Evolutionary conservation across 2,113 vertebrate species (phyloP).

Genomic region (Galbula dea): DNA sequence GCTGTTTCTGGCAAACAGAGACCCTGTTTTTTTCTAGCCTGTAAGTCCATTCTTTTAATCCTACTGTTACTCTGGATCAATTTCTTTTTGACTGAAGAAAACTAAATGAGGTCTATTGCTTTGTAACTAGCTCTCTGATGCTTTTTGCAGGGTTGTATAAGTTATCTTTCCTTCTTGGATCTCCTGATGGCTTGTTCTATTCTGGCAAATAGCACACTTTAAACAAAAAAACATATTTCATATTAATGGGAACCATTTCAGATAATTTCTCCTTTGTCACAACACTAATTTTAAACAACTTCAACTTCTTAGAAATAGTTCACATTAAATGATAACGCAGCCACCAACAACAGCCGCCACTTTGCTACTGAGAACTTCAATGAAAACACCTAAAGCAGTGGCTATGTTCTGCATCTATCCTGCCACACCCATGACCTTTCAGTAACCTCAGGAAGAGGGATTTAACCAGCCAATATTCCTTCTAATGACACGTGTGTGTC

Average conservation of each 20-base stretch:
- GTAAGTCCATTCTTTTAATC: neutral
- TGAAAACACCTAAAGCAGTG: neutral
- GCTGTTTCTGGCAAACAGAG: neutral
- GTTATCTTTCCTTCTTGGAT: neutral
- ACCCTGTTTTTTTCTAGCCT: neutral
- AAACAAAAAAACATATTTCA: neutral
- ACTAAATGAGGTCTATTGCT: neutral
- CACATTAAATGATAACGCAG: neutral
- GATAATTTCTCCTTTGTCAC: neutral
- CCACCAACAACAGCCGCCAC: accelerated
- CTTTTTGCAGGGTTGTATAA: neutral
- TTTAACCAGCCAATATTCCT: neutral
- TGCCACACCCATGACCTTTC: neutral
- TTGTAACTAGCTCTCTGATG: neutral
- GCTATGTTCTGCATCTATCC: neutral
- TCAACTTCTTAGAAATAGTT: neutral
- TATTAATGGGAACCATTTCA: neutral
- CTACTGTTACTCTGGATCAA: neutral
- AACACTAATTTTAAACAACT: neutral
- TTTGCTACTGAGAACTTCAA: neutral
- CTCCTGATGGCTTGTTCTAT: neutral
- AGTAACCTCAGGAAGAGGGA: neutral
- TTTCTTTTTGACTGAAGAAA: neutral
- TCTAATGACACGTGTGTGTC: accelerated
- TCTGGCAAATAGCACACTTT: neutral